Evolutionary conservation across 2,888 invertebrate species (phyloP), one percentile per base, ranked within the genome.

Genomic region (Crepidodera aurea): DNA sequence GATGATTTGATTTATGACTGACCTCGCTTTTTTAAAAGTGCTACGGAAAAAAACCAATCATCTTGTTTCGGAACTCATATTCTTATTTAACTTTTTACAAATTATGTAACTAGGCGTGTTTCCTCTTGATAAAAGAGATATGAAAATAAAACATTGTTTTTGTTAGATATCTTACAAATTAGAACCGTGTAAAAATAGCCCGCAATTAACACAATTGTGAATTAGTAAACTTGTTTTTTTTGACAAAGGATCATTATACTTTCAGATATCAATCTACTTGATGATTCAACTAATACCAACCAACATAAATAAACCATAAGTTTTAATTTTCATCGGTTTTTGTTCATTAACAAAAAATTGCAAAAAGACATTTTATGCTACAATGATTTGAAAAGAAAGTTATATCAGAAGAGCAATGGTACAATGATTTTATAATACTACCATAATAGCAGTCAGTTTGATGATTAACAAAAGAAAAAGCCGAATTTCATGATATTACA

Each of bases 1-100:
- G 57, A 57, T 57, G 57, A 57, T 57, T 57, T 57, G 57, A 57
- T 57, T 57, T 57, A 57, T 39, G 25, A 50, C n/a, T 57, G 57
- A 57, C 57, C 57, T 57, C 57, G 57, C 57, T 54, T 42, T 56
- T 56, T 56, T 46, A 37, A 32, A 44, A 39, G 12, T n/a, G 48
- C 48, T 10, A 39, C 48, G 48, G 37, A 57, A 57, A 57, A 48
- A 57, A 46, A 39, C 37, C 57, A 34, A 48, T 57, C 57, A n/a
- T n/a, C 6, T 46, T 56, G 56, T 56, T 56, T 48, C 32, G 44
- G 44, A 55, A 34, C 32, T 34, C 18, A 37, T 16, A 46, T 27
- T 46, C 19, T 34, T 57, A 42, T 42, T 42, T 18, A 13, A 29
- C 40, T 42, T 46, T 46, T 32, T 22, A n/a, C 10, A 13, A 46